phyloP scores from a whole-genome alignment of 2,888 invertebrate genomes.

The Machimus rusticus region DNA sequence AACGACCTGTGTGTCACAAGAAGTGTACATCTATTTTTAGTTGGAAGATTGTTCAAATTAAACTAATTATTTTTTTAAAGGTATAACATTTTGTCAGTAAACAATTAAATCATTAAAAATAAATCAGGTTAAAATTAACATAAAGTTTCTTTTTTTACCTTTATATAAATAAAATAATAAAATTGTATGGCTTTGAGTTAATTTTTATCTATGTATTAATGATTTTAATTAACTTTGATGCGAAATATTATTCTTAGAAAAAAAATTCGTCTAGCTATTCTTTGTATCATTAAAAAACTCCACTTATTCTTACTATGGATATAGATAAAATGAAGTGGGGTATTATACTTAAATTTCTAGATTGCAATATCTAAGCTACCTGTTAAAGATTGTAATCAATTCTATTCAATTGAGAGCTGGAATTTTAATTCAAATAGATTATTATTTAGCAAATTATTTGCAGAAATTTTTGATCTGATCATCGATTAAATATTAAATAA shows the following conservation, averaged over 20 bases:
- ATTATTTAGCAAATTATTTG: background rate
- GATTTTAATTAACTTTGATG: background rate
- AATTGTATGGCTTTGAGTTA: too few species aligned
- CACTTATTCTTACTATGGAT: background rate
- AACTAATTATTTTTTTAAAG: too few species aligned
- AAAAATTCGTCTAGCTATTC: background rate
- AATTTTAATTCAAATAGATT: background rate
- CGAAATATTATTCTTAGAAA: background rate
- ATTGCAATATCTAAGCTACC: background rate
- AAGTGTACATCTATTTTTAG: background rate
- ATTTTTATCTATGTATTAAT: too few species aligned
- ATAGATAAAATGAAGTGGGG: background rate
- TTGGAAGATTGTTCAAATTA: background rate
- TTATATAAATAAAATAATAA: too few species aligned
- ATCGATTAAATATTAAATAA: background rate
- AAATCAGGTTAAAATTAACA: too few species aligned
- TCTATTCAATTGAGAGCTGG: background rate
- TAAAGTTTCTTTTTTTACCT: too few species aligned
- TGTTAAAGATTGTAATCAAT: background rate
- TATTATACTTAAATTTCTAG: background rate
- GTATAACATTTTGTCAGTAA: too few species aligned
- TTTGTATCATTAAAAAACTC: background rate
- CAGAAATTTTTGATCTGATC: background rate
- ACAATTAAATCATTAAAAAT: too few species aligned
- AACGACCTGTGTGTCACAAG: background rate